phyloP scores from a whole-genome alignment of 2,888 invertebrate genomes.

The Hirtodrosophila trivittata region DNA sequence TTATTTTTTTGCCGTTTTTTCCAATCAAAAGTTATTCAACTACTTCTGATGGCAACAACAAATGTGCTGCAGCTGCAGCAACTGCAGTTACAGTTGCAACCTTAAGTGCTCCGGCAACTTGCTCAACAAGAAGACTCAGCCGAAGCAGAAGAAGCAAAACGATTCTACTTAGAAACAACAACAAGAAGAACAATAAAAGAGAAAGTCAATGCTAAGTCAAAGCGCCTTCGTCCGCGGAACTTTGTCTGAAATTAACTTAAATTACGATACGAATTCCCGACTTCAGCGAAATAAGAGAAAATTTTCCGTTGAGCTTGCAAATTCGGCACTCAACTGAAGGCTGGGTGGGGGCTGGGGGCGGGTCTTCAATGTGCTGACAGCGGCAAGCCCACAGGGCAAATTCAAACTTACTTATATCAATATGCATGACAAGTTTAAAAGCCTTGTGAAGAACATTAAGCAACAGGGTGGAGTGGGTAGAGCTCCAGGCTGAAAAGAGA shows the following conservation, averaged over 20 bases:
- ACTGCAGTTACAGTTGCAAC: neutral
- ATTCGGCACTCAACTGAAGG: conserved; percentile 33
- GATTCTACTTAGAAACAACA: neutral
- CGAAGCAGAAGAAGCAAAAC: conserved; percentile 5
- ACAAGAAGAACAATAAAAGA: conserved; percentile 18
- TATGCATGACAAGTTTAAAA: conserved; percentile 75
- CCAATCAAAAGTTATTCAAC: neutral
- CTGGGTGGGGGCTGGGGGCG: neutral
- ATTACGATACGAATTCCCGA: conserved; percentile 56
- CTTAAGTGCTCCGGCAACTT: neutral
- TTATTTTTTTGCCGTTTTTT: conserved; percentile 8
- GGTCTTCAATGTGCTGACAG: conserved; percentile 59
- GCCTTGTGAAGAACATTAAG: conserved; percentile 52
- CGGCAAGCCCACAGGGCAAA: conserved; percentile 54
- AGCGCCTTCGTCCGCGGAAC: conserved; percentile 10
- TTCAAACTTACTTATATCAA: conserved; percentile 68
- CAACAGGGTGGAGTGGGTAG: conserved; percentile 4
- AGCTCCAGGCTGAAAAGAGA: neutral
- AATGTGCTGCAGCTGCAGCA: neutral
- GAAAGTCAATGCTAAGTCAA: conserved; percentile 49
- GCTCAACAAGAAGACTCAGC: neutral
- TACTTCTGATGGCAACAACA: neutral
- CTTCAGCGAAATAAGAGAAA: conserved; percentile 32
- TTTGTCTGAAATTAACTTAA: conserved; percentile 57
- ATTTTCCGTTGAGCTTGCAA: conserved; percentile 46